phyloP scores from a whole-genome alignment of 2,113 vertebrate species.

The Salvelinus fontinalis region DNA sequence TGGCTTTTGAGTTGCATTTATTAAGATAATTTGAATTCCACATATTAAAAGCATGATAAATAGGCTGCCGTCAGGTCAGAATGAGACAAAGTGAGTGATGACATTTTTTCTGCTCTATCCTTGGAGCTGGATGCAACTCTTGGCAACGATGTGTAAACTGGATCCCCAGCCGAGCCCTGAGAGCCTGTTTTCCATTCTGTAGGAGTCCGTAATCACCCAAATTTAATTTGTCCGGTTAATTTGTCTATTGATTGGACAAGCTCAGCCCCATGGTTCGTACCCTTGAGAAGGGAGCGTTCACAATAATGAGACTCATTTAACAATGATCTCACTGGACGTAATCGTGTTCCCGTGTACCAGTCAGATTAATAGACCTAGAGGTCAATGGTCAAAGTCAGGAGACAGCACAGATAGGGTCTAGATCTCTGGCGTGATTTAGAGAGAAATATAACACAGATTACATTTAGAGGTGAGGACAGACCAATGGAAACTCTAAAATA shows the following conservation, averaged over 20 bases:
- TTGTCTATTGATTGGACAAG: constrained; percentile 68
- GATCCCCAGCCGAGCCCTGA: constrained; percentile 6
- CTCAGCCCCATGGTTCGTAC: constrained; percentile 36
- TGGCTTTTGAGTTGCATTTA: constrained; percentile 1
- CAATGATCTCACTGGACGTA: not conserved
- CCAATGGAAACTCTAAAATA: not conserved
- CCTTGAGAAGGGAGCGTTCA: constrained; percentile 9
- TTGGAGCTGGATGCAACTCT: not conserved
- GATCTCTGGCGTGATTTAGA: not conserved
- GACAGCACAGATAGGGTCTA: not conserved
- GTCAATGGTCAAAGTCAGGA: not conserved
- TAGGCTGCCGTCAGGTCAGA: not conserved
- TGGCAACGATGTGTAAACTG: not conserved
- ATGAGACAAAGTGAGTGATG: not conserved
- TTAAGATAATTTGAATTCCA: not conserved
- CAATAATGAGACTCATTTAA: constrained; percentile 45
- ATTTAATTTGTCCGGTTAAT: constrained; percentile 73
- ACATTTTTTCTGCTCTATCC: not conserved
- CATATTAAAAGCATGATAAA: not conserved
- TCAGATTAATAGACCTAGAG: not conserved
- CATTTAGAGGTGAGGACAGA: not conserved
- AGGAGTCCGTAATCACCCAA: constrained; percentile 59
- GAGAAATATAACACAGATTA: not conserved
- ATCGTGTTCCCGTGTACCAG: not conserved
- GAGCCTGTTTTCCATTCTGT: constrained; percentile 40